phyloP scores from a whole-genome alignment of 2,888 invertebrate species.

The Drosophila pegasa region DNA sequence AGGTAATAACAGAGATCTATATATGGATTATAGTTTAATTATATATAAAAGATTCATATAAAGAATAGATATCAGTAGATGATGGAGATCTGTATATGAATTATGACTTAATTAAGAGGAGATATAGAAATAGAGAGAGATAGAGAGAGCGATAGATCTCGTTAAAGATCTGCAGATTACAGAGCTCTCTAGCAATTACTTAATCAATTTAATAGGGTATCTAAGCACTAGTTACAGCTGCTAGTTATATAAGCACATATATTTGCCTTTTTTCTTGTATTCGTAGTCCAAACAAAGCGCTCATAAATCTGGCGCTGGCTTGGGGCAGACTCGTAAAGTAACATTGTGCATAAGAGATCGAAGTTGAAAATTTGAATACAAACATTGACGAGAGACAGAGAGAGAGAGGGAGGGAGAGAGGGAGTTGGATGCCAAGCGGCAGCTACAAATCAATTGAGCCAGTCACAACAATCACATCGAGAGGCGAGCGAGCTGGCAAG shows the following conservation, averaged over 20 bases:
- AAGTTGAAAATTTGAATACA: constrained; percentile 71
- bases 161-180: too few relatives aligned
- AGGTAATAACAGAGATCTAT: too few relatives aligned
- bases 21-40: too few relatives aligned
- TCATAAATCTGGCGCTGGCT: constrained; percentile 66
- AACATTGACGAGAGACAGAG: constrained; percentile 58
- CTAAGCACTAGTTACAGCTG: constrained; percentile 18
- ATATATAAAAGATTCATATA: too few relatives aligned
- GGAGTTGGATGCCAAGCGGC: constrained; percentile 24
- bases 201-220: background rate
- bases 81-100: too few relatives aligned
- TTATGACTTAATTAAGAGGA: too few relatives aligned
- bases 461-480: constrained; percentile 52
- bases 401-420: background rate
- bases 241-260: constrained; percentile 9
- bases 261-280: constrained; percentile 9
- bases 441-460: constrained; percentile 67
- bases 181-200: background rate
- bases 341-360: constrained; percentile 22
- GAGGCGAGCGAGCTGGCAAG: constrained; percentile 34
- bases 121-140: too few relatives aligned
- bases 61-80: too few relatives aligned
- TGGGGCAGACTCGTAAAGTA: constrained; percentile 42
- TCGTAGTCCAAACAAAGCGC: constrained; percentile 62
- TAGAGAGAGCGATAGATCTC: too few relatives aligned